These are phyloP conservation scores for Strigamia maritima DNA, from an alignment of 2,888 invertebrate species.

Conservation along the genomic window DNA sequence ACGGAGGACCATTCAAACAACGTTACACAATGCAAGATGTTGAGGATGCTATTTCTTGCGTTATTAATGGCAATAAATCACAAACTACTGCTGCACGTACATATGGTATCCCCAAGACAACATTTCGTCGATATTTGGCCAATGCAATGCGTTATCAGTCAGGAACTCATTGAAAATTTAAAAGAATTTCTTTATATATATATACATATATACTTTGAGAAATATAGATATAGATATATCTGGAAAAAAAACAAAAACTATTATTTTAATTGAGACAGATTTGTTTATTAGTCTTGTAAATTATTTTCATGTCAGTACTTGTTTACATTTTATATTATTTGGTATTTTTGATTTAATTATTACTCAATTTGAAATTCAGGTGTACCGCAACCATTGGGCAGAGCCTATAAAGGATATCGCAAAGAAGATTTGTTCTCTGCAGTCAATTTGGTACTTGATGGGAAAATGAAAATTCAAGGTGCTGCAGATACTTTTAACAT, in stretches of 20 bases:
- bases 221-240: too few species aligned
- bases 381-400: background rate
- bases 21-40: slow-evolving; percentile 23
- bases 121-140: slow-evolving; percentile 1
- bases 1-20: slow-evolving; percentile 5
- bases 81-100: slow-evolving; percentile 1
- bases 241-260: background rate
- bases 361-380: background rate
- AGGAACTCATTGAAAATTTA: background rate
- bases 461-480: background rate
- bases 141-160: background rate
- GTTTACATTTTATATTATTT: background rate
- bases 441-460: background rate
- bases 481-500: background rate
- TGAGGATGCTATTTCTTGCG: background rate
- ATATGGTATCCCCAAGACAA: background rate
- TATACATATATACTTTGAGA: too few species aligned
- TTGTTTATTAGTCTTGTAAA: background rate
- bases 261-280: background rate
- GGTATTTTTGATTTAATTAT: background rate
- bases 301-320: background rate
- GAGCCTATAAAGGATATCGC: background rate
- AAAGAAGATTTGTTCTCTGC: background rate
- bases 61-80: background rate
- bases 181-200: too few species aligned